Conservation (phyloP, 1,140 invertebrate species). For the Bombus superbus region DNA sequence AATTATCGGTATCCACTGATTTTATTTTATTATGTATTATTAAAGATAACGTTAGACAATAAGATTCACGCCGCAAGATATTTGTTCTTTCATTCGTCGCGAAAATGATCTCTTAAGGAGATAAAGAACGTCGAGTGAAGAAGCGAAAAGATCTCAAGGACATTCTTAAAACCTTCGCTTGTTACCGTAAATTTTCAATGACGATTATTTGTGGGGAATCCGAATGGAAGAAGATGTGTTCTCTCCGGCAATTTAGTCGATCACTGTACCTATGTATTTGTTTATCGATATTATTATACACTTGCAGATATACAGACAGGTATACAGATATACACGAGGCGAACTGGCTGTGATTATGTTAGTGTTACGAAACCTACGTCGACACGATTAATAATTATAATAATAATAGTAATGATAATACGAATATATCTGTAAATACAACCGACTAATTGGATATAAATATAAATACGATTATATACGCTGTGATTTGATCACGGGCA, state of each 20-base stretch:
- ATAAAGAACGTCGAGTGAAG: too few relatives aligned
- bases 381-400: conserved; percentile 49
- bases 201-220: conserved; percentile 9
- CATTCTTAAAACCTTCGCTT: too few relatives aligned
- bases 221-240: conserved; percentile 48
- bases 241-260: conserved; percentile 53
- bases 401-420: conserved; percentile 45
- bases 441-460: conserved; percentile 48
- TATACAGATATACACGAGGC: conserved; percentile 53
- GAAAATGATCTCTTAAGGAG: background rate
- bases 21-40: background rate
- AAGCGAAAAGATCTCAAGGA: too few relatives aligned
- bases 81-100: background rate
- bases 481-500: conserved; percentile 60
- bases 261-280: conserved; percentile 50
- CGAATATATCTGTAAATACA: conserved; percentile 59
- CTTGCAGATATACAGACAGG: background rate
- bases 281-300: conserved; percentile 68
- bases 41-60: background rate
- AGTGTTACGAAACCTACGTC: conserved; percentile 63
- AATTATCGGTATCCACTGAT: background rate
- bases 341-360: conserved; percentile 81
- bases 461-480: conserved; percentile 63
- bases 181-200: background rate
- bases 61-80: background rate